Evolutionary conservation across 1,140 invertebrate species (phyloP).

Genomic region (Leptopilina clavipes): DNA sequence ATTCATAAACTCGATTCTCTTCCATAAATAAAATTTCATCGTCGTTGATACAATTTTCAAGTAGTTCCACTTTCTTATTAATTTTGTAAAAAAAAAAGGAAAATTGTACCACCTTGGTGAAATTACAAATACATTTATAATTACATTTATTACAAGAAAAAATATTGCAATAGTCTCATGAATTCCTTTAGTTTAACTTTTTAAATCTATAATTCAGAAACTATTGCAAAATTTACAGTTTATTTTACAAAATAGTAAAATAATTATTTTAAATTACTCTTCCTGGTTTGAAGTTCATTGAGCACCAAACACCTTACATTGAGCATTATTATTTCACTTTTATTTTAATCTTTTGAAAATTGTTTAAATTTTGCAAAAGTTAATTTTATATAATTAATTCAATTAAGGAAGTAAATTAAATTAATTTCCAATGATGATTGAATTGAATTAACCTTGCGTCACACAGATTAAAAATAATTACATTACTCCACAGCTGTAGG

Average conservation of each 20-base stretch:
- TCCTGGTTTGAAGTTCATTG: not conserved
- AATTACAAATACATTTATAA: conserved; percentile 37
- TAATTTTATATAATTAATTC: too few relatives aligned
- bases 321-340: not conserved
- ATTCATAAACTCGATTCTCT: conserved; percentile 34
- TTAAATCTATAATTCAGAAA: conserved; percentile 64
- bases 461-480: too few relatives aligned
- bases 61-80: not conserved
- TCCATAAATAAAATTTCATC: conserved; percentile 48
- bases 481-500: too few relatives aligned
- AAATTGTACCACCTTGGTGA: not conserved
- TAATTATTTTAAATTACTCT: conserved; percentile 20
- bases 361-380: too few relatives aligned
- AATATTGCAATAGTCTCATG: conserved; percentile 71
- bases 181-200: conserved; percentile 50
- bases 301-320: conserved; percentile 15
- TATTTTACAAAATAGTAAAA: conserved; percentile 39
- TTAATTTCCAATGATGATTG: too few relatives aligned
- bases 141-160: conserved; percentile 58
- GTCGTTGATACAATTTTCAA: not conserved
- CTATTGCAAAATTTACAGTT: conserved; percentile 65
- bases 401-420: too few relatives aligned
- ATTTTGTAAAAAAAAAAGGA: not conserved
- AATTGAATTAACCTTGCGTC: too few relatives aligned
- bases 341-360: not conserved